phyloP scores from a whole-genome alignment of 2,113 vertebrate genomes.

The Muscicapa adusta region DNA sequence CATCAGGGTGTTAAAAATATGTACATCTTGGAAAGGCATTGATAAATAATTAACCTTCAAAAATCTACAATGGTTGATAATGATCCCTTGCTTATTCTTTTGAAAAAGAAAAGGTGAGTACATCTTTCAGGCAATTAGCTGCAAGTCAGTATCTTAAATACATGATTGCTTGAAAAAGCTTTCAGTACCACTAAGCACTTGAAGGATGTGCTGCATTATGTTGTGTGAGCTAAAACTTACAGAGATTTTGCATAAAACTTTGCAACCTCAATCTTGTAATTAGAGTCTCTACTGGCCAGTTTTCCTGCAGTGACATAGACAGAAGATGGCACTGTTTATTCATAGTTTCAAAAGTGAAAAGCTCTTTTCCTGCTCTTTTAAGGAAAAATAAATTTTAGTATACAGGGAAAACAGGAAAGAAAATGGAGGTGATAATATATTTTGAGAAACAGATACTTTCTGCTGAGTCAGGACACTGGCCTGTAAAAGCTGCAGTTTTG shows the following conservation, averaged over 20 bases:
- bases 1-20: neutral
- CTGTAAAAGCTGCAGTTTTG: neutral
- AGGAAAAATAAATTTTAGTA: neutral
- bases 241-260: neutral
- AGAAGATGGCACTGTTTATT: slow-evolving; percentile 74
- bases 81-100: neutral
- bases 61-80: neutral
- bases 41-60: neutral
- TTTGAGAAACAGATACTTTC: neutral
- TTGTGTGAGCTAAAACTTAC: neutral
- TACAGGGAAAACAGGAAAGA: neutral
- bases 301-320: slow-evolving; percentile 41
- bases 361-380: neutral
- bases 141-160: neutral
- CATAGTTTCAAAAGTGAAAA: slow-evolving; percentile 28
- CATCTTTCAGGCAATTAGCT: slow-evolving; percentile 7
- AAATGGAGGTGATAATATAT: slow-evolving; percentile 9
- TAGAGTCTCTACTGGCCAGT: neutral
- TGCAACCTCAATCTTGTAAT: neutral
- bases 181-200: neutral
- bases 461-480: neutral
- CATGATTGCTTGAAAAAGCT: neutral
- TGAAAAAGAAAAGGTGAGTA: neutral
- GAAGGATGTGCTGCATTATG: neutral
- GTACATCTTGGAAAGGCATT: neutral